These are phyloP conservation scores for Corydoras sp. DNA, from an alignment of 2,113 vertebrate genomes.

Conservation along the genomic window DNA sequence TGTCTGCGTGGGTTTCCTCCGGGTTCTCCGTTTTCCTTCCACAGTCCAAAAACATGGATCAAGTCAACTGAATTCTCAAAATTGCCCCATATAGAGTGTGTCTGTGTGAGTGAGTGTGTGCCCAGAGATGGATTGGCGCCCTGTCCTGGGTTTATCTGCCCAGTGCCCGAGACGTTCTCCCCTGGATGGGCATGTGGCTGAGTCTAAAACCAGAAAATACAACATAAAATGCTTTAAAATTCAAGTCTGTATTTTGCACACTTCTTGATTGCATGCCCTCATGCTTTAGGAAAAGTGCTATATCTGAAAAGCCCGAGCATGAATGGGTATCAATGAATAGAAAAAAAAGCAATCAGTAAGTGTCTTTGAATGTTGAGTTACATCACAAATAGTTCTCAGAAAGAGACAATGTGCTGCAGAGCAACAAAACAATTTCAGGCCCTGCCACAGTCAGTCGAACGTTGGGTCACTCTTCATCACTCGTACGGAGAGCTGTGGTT, in stretches of 20 bases:
- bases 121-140: too few species aligned
- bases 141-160: too few species aligned
- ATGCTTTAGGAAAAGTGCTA: slow-evolving; percentile 7
- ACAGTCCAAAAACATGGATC: too few species aligned
- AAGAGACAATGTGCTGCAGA: slow-evolving; percentile 24
- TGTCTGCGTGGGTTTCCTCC: too few species aligned
- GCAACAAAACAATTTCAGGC: slow-evolving; percentile 34
- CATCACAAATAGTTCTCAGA: slow-evolving; percentile 29
- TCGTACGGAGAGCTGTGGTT: slow-evolving; percentile 10
- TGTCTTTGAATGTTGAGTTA: slow-evolving; percentile 9
- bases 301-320: slow-evolving; percentile 10
- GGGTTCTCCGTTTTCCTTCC: too few species aligned
- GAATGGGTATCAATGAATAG: slow-evolving; percentile 16
- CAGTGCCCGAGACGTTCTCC: too few species aligned
- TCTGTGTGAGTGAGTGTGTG: too few species aligned
- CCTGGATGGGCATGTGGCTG: too few species aligned
- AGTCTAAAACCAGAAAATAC: too few species aligned
- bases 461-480: slow-evolving; percentile 30
- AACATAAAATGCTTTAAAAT: background rate
- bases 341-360: slow-evolving; percentile 25
- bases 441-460: slow-evolving; percentile 17
- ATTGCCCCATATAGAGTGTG: too few species aligned
- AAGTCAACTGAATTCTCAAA: too few species aligned
- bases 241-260: background rate
- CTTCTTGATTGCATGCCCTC: background rate